phyloP scores from a whole-genome alignment of 2,888 invertebrate species.

The Portevinia maculata region DNA sequence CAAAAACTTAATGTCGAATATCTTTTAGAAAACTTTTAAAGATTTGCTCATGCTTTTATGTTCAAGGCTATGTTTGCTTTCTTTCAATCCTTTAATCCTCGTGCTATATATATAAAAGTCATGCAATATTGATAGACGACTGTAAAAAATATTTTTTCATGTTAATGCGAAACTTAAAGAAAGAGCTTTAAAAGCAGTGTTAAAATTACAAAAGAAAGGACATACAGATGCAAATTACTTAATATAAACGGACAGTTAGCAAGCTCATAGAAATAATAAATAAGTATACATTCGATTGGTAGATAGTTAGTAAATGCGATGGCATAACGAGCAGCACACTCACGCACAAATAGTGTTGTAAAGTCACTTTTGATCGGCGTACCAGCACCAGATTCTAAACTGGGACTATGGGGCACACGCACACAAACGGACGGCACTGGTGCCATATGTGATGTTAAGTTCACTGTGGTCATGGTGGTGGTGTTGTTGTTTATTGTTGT shows the following conservation, averaged over 20 bases:
- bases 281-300: conserved; percentile 10
- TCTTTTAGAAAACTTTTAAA: too few species aligned
- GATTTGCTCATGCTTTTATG: too few species aligned
- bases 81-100: too few species aligned
- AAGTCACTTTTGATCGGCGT: conserved; percentile 82
- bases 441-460: conserved; percentile 78
- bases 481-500: conserved; percentile 78
- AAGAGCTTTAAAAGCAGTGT: neutral
- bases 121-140: neutral
- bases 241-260: neutral
- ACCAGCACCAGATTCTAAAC: conserved; percentile 81
- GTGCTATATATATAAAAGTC: neutral
- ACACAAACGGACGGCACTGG: conserved; percentile 83
- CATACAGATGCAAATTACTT: neutral
- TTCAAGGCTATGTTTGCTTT: too few species aligned
- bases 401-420: conserved; percentile 83
- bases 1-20: too few species aligned
- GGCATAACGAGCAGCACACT: conserved; percentile 79
- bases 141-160: neutral
- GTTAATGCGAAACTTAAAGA: neutral
- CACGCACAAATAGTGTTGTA: conserved; percentile 83
- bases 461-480: conserved; percentile 78
- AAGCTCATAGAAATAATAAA: neutral
- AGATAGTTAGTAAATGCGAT: conserved; percentile 53
- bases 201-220: neutral